Base-by-base conservation (phyloP, 1,140 invertebrate genomes). In the Hyphantria cunea region DNA sequence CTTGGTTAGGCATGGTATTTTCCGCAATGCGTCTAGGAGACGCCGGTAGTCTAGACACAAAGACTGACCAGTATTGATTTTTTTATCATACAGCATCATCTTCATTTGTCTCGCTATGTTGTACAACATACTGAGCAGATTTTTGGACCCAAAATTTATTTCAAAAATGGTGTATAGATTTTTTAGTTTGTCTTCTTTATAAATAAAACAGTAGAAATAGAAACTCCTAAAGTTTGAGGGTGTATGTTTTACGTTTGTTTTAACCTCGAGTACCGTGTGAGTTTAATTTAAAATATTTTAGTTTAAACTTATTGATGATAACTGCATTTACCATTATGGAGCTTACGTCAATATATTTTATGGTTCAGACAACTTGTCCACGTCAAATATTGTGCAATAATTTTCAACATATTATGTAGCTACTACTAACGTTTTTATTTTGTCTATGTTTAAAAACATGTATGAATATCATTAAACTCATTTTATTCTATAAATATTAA, bases 41-140 rank as follows among this genome's bases (percentile, higher is more conserved):
- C 51, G 44, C 50, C 59, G 13, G 15, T 47, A 31, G 17, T 62
- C 5, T 31, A 52, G 59, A 53, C 59, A 44, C 2, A 53, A 50
- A 62, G 41, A 50, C 59, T 62, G 59, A 34, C 41, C n/a, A 41
- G 14, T 62, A 62, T 62, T 62, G 59, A 62, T 62, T 62, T 62
- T n/a, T 62, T 17, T 50, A 33, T 47, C 49, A 53, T 32, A 14
- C 33, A 53, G 33, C 31, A 17, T 51, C 48, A 33, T 14, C 12
- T 42, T n/a, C 37, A 33, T 42, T 13, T 51, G 17, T 25, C 17
- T 25, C 17, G 17, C 17, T 25, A 3, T 3, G 1, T 25, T 25
- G 5, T 25, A 25, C 17, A n/a, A n/a, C n/a, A n/a, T n/a, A n/a
- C n/a, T n/a, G 17, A 5, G 17, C 2, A 25, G 17, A 25, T 25